Conservation (phyloP, 2,113 vertebrate genomes). For the Trematocara marginatum region DNA sequence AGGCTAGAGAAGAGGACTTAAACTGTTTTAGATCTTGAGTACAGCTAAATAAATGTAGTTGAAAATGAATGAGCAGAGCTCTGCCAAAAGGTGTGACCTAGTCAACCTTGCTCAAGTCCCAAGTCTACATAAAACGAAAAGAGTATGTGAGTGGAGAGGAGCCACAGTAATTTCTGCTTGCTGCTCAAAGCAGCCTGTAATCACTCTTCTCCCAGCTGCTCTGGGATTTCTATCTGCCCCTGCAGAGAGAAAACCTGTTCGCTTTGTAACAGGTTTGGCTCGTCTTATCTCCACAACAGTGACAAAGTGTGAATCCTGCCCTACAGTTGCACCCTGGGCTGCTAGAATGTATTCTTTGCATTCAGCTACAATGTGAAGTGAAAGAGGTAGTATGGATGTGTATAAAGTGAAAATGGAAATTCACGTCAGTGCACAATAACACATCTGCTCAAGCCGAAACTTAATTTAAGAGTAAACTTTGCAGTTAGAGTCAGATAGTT, state of each 20-base stretch:
- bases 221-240: slow-evolving; percentile 20
- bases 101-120: slow-evolving; percentile 33
- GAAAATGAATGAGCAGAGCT: neutral
- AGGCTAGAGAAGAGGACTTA: slow-evolving; percentile 1
- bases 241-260: slow-evolving; percentile 3
- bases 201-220: slow-evolving; percentile 35
- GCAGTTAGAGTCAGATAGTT: neutral
- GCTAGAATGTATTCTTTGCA: neutral
- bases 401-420: neutral
- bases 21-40: neutral
- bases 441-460: neutral
- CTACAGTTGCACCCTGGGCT: neutral
- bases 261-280: neutral
- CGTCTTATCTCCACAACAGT: neutral
- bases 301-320: slow-evolving; percentile 2
- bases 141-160: neutral
- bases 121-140: neutral
- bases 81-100: slow-evolving; percentile 8
- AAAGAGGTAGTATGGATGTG: neutral
- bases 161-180: slow-evolving; percentile 24
- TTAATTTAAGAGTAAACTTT: neutral
- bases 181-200: slow-evolving; percentile 39
- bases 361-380: neutral
- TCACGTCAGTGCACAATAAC: neutral
- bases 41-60: neutral